Base-by-base conservation (phyloP, 2,797 vertebrate genomes). In the Huso huso region DNA sequence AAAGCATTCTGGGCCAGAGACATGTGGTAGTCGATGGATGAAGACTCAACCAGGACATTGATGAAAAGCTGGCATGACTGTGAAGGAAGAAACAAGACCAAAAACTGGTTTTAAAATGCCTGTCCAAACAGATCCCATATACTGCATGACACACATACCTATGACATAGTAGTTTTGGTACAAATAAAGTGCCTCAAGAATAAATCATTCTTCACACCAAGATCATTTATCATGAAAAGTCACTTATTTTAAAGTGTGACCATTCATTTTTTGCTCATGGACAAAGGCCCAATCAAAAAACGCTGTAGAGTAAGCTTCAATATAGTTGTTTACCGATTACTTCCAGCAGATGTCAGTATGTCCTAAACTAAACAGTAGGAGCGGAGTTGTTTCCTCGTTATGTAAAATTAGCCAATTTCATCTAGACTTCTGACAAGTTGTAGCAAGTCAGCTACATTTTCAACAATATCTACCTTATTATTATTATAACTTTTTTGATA, bases 31-130 rank as follows among this genome's bases (percentile, higher is more conserved):
- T 98, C 96, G 51, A 98, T 82, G 0, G 94, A 97, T 2, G 95
- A 82, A 0, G 94, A 93, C 79, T 98, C 95, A 52, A 94, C 91
- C 6, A 95, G 90, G 69, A 98, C 94, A 0, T 96, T 98, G 85
- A 98, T 98, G 85, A 98, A 98, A 72, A 98, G 89, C 83, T 98
- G 95, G 78, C 95, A 98, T 64, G 93, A 95, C 96, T 98, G 81
- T 18, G 66, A 65, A 67, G 75, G n/a, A 52, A 71, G 59, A 50
- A 59, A 1, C 63, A 1, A 63, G 7, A 71, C 18, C 53, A 2
- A 12, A 51, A 51, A 23, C 11, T 50, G 4, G 59, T 48, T 52
- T 12, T 2, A 10, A 61, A 48, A n/a, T 13, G 6, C 49, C 8
- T 7, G 6, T 49, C 9, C 6, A 6, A 23, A 61, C 11, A 15